Evolutionary conservation across 2,113 vertebrate genomes (phyloP).

Genomic region (Romanogobio albipinnatus): DNA sequence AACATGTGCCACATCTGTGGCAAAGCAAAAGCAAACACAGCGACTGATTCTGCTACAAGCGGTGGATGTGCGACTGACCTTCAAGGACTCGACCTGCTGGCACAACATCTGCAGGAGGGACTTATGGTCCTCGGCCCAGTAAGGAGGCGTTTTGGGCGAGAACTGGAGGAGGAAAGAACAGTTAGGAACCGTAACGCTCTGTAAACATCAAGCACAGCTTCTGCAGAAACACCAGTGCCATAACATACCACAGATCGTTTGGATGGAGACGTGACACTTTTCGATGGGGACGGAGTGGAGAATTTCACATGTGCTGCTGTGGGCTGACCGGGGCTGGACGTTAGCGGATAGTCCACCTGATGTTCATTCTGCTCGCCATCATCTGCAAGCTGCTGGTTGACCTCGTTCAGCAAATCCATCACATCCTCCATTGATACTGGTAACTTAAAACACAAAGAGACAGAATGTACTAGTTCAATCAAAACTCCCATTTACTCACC

Average conservation of each 20-base stretch:
- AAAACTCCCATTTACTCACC: too few relatives aligned
- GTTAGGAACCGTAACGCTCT: background rate
- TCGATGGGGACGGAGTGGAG: conserved; percentile 84
- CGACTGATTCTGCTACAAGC: background rate
- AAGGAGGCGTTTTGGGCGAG: conserved; percentile 91
- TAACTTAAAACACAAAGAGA: conserved; percentile 72
- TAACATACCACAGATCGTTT: conserved; percentile 85
- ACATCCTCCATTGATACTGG: conserved; percentile 90
- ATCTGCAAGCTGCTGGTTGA: conserved; percentile 88
- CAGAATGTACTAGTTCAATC: too few relatives aligned
- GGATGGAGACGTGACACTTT: conserved; percentile 83
- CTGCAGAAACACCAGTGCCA: background rate
- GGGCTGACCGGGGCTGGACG: conserved; percentile 76
- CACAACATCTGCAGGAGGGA: conserved; percentile 90
- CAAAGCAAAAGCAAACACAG: background rate
- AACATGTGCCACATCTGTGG: background rate
- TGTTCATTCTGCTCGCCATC: conserved; percentile 75
- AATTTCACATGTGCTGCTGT: conserved; percentile 78
- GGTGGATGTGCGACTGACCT: conserved; percentile 74
- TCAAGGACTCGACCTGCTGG: conserved; percentile 94
- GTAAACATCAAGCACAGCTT: background rate
- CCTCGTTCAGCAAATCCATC: conserved; percentile 86
- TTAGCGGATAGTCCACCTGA: conserved; percentile 54
- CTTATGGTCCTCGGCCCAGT: conserved; percentile 96
- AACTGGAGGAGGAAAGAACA: conserved; percentile 75